A percentile compares a stretch with the other conserved stretches of the same genome.
Evolutionary conservation across 2,888 invertebrate species (phyloP).

Genomic region (Ochropleura leucogaster): DNA sequence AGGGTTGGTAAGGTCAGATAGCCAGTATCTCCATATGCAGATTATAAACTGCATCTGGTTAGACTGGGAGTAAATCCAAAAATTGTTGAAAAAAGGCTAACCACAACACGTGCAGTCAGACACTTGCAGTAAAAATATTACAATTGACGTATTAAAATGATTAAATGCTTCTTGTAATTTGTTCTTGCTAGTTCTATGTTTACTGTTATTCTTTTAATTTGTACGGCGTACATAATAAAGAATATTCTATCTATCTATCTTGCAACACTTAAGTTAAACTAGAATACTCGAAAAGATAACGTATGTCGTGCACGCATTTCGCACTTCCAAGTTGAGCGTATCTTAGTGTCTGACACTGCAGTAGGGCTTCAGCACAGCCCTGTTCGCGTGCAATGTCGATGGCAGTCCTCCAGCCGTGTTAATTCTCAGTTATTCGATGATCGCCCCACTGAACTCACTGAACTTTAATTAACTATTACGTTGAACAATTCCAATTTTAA

Average conservation of each 20-base stretch:
- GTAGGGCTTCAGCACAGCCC: conserved; percentile 52
- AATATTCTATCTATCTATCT: not conserved
- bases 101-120: not conserved
- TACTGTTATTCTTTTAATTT: too few relatives aligned
- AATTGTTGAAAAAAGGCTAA: too few relatives aligned
- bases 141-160: not conserved
- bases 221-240: too few relatives aligned
- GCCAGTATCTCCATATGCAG: too few relatives aligned
- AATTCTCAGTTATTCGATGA: conserved; percentile 73
- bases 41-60: too few relatives aligned
- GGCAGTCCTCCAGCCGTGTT: conserved; percentile 67
- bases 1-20: too few relatives aligned
- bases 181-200: too few relatives aligned
- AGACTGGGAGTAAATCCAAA: too few relatives aligned
- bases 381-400: conserved; percentile 58
- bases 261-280: not conserved
- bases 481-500: conserved; percentile 66
- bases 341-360: conserved; percentile 28
- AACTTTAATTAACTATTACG: conserved; percentile 75
- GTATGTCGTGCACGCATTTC: conserved; percentile 19
- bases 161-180: not conserved
- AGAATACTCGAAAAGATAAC: conserved; percentile 12
- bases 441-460: conserved; percentile 68
- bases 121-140: not conserved
- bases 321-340: conserved; percentile 32